These are phyloP conservation scores for Boleophthalmus pectinirostris DNA, from an alignment of 2,113 vertebrate genomes.

Conservation along the genomic window DNA sequence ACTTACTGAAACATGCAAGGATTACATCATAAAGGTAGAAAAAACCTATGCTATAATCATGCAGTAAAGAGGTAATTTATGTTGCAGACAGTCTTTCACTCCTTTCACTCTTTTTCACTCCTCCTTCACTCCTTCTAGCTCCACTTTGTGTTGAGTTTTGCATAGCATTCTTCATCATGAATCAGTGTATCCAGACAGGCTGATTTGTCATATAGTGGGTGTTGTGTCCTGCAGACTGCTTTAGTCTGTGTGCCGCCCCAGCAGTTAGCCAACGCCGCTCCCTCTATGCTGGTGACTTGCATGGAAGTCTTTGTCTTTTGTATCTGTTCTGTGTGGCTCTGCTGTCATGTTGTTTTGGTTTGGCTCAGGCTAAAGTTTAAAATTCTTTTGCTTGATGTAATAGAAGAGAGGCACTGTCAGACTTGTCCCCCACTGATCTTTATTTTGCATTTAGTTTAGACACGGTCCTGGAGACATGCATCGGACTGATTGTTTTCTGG, in stretches of 20 bases:
- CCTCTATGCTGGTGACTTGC: background rate
- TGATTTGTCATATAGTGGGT: background rate
- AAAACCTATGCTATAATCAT: too few species aligned
- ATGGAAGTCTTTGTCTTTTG: background rate
- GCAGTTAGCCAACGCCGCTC: background rate
- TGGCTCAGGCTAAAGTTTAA: background rate
- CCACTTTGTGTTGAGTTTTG: background rate
- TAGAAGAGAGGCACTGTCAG: slow-evolving; percentile 1
- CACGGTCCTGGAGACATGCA: background rate
- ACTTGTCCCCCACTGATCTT: background rate
- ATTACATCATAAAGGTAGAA: too few species aligned
- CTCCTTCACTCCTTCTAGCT: too few species aligned
- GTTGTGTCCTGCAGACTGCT: background rate
- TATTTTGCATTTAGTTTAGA: background rate
- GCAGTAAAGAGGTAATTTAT: too few species aligned
- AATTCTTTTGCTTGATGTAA: background rate
- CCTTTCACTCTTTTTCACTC: too few species aligned
- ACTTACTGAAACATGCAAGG: too few species aligned
- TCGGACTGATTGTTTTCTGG: background rate
- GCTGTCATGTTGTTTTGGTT: slow-evolving; percentile 5
- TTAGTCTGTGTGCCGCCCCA: background rate
- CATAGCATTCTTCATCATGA: background rate
- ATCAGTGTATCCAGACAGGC: background rate
- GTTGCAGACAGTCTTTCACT: too few species aligned
- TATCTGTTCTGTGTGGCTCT: background rate